Evolutionary conservation across 1,140 invertebrate genomes (phyloP), one percentile per base, ranked within the genome.

Genomic region (Tribolium madens): DNA sequence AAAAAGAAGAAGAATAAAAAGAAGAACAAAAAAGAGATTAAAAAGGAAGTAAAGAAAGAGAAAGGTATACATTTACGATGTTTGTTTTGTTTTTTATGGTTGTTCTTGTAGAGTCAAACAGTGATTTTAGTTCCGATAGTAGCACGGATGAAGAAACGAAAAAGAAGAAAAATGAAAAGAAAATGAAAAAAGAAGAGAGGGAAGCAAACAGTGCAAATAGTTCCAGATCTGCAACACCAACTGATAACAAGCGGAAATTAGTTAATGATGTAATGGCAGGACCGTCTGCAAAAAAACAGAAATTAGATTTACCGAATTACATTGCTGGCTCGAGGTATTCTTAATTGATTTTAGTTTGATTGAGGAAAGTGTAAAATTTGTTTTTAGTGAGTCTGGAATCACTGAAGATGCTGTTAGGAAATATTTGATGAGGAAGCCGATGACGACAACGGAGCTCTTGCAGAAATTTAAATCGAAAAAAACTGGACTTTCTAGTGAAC

Each of bases 391-490:
- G 82, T 96, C 95, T 81, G 96, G 96, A 14, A 96, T 98, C 12
- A 96, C 95, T 1, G 97, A 99, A 86, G 97, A 98, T 81, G 93
- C 96, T 0, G 96, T 99, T 3, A 88, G 96, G 13, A 89, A 97
- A 12, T 99, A 99, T 86, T 87, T 99, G 12, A 94, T 95, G 82
- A 90, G 97, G 0, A 98, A 98, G 84, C 97, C 97, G 1, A 97
- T 98, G 93, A 98, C 97, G 0, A 95, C 97, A 0, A 98, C 95
- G 0, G 97, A 98, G 84, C 86, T 99, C 10, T 85, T 98, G 3
- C 95, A 97, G 48, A 98, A 98, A 87, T 98, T 98, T 87, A 97
- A 97, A 85, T 95, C 94, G 14, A 97, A 97, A 85, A 96, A 97
- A 81, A 95, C 94, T n/a, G 95, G 95, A 7, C 89, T 98, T 26